Evolutionary conservation across 2,888 invertebrate genomes (phyloP), one percentile per base, ranked within the genome.

Genomic region (Patella depressa): DNA sequence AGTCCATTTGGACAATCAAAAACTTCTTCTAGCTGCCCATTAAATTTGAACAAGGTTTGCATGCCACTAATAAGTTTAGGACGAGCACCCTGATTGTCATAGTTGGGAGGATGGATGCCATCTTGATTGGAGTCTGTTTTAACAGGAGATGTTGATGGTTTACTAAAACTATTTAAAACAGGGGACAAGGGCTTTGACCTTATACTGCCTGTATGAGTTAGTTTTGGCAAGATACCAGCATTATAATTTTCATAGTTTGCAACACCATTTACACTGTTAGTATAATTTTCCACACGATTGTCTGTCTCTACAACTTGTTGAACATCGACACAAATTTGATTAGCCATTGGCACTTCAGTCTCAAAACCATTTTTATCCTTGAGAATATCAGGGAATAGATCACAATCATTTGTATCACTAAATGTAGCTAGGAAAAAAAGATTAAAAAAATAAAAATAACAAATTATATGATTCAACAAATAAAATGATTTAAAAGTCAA

Each of bases 81-180:
- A 15, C 83, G 75, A 12, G 83, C 83, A 17, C 83, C 83, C 65
- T 83, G 81, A 54, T 76, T 74, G 59, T 73, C 73, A 71, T 72
- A 76, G 34, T 59, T 76, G 69, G 77, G 77, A n/a, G 78, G 80
- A 24, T 55, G 55, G 24, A 65, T 65, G 24, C 57, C 76, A 45
- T 71, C 57, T 34, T 53, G 73, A 72, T 71, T 73, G 53, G 76
- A 34, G 53, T 24, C 71, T 9, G 79, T 79, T 57, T 75, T 79
- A 53, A 78, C 73, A 77, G 79, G 78, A 29, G 74, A 73, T 15
- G 78, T 17, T 11, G 81, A 78, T 53, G 75, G 75, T 69, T 83
- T 81, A 15, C 77, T 80, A 29, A 81, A 74, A 24, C 78, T 78
- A 77, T 79, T 81, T 45, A 75, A 74, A 12, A 78, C 80, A 15